These are phyloP conservation scores for Penaeus chinensis DNA, from an alignment of 1,140 invertebrate species.

Conservation along the genomic window DNA sequence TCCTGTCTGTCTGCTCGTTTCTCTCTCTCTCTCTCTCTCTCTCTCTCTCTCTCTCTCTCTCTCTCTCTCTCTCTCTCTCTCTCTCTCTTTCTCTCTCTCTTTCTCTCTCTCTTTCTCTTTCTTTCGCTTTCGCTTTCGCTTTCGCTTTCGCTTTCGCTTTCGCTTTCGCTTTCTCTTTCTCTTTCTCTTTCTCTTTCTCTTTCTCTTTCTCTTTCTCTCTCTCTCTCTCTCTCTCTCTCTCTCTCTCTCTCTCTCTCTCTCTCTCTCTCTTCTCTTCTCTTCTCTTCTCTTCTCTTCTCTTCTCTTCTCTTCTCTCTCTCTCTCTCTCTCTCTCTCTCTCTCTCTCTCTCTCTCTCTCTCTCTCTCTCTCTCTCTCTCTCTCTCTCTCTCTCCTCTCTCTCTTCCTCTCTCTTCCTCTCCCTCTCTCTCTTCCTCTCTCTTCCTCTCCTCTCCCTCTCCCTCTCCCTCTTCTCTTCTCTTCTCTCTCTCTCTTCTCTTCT, in stretches of 20 bases:
- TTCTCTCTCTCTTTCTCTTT: neutral
- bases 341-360: neutral
- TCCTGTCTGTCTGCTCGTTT: neutral
- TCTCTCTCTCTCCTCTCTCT: neutral
- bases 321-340: neutral
- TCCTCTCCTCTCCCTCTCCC: neutral
- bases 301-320: neutral
- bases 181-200: constrained; percentile 8
- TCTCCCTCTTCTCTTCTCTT: neutral
- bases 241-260: neutral
- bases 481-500: neutral
- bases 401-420: neutral
- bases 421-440: neutral
- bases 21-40: neutral
- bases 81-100: neutral
- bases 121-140: neutral
- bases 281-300: neutral
- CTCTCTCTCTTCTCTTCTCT: neutral
- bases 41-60: neutral
- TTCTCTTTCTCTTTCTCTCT: too few relatives aligned
- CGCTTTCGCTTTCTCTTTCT: neutral
- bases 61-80: neutral
- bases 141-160: neutral
- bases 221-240: too few relatives aligned
- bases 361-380: neutral